A percentile compares a stretch with the other conserved stretches of the same genome.
These are phyloP conservation scores for Cordilura impudica DNA, from an alignment of 2,888 invertebrate species.

Conservation along the genomic window DNA sequence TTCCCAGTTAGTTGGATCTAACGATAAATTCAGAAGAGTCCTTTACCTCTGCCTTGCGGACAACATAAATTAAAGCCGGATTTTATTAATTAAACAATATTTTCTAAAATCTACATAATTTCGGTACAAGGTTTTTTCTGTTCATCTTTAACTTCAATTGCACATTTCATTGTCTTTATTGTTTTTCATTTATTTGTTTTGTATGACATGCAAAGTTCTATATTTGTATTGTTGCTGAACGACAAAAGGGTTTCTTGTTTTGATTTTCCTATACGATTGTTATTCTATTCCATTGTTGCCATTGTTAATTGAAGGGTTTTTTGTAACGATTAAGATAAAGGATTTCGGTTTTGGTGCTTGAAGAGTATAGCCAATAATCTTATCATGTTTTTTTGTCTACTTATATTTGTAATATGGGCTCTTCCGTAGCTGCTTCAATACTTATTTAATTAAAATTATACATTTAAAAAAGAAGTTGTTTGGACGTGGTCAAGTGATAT, in stretches of 20 bases:
- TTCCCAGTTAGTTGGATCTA: too few relatives aligned
- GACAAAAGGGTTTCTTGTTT: conserved; percentile 27
- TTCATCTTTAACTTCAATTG: conserved; percentile 44
- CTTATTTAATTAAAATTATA: background rate
- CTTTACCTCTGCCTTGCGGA: too few relatives aligned
- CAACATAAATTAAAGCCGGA: too few relatives aligned
- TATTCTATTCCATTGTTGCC: conserved; percentile 21
- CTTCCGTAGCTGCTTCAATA: conserved; percentile 6
- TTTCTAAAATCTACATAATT: too few relatives aligned
- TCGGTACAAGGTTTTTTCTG: conserved; percentile 34
- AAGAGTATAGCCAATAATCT: background rate
- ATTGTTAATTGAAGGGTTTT: conserved; percentile 53
- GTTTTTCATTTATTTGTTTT: conserved; percentile 29
- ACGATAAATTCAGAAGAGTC: too few relatives aligned
- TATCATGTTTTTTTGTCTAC: background rate
- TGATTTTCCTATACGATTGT: conserved; percentile 32
- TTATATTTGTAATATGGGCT: conserved; percentile 25
- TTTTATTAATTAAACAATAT: too few relatives aligned
- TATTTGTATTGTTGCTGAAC: conserved; percentile 22
- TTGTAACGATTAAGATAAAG: conserved; percentile 16
- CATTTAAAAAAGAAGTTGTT: too few relatives aligned
- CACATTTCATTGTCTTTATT: conserved; percentile 38
- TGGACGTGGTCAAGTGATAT: too few relatives aligned
- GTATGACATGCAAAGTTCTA: conserved; percentile 59
- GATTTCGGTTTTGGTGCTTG: conserved; percentile 8